These are phyloP conservation scores for Trichomycterus rosablanca DNA, from an alignment of 2,113 vertebrate genomes.

Conservation along the genomic window DNA sequence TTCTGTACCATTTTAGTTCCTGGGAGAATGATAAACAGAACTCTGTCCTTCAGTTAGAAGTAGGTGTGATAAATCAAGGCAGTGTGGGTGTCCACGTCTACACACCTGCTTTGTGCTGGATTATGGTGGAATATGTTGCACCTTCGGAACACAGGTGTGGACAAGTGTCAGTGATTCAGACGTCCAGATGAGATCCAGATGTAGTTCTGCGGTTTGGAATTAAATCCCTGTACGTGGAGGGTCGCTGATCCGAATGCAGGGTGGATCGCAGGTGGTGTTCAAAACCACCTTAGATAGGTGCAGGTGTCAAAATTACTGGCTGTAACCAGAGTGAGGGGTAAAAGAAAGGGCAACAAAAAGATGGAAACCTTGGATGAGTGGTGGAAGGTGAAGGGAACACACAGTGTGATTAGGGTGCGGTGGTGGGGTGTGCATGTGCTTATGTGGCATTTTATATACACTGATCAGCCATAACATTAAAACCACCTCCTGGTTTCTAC, in stretches of 20 bases:
- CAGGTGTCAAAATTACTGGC: slow-evolving; percentile 17
- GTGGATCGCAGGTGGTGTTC: slow-evolving; percentile 8
- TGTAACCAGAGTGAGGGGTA: too few relatives aligned
- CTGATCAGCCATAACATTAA: too few relatives aligned
- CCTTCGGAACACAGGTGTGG: slow-evolving; percentile 13
- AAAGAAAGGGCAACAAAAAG: too few relatives aligned
- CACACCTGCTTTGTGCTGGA: background rate
- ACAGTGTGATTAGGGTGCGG: too few relatives aligned
- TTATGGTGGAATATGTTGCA: slow-evolving; percentile 11
- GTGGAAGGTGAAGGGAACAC: too few relatives aligned
- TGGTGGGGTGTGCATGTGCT: too few relatives aligned
- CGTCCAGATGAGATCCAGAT: slow-evolving; percentile 17
- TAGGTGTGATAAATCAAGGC: slow-evolving; percentile 1
- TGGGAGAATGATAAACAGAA: too few relatives aligned
- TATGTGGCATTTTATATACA: too few relatives aligned
- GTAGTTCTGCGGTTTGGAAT: slow-evolving; percentile 15
- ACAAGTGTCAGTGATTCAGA: slow-evolving; percentile 16
- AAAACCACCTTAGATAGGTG: background rate
- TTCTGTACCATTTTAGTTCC: too few relatives aligned
- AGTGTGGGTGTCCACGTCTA: slow-evolving; percentile 8
- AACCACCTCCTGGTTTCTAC: too few relatives aligned
- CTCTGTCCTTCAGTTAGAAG: too few relatives aligned
- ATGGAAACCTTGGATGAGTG: too few relatives aligned
- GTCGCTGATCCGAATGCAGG: slow-evolving; percentile 10
- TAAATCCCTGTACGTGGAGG: background rate